phyloP scores from a whole-genome alignment of 2,888 invertebrate genomes.

The Carterocephalus palaemon region DNA sequence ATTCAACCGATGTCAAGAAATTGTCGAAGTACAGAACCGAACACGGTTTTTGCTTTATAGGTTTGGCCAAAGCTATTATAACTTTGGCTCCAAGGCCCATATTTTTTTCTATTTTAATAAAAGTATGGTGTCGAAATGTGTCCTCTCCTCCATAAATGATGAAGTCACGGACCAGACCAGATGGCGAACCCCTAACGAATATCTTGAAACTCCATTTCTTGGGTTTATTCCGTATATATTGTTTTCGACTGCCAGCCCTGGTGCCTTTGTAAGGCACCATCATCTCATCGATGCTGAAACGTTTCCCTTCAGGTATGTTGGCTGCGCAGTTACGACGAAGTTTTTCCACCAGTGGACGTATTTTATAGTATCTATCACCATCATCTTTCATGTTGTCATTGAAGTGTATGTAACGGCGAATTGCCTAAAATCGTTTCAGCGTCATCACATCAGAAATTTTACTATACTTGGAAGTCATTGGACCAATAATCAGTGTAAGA shows the following conservation, averaged over 20 bases:
- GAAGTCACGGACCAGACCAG: constrained; percentile 38
- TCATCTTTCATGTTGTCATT: constrained; percentile 18
- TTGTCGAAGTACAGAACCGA: constrained; percentile 29
- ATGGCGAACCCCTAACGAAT: constrained; percentile 34
- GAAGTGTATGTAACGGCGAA: constrained; percentile 29
- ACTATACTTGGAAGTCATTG: constrained; percentile 24
- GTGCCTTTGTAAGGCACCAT: constrained; percentile 44
- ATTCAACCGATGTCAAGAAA: constrained; percentile 27
- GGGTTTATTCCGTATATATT: constrained; percentile 40
- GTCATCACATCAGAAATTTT: constrained; percentile 29
- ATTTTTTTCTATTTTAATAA: constrained; percentile 19
- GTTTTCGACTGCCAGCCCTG: constrained; percentile 39
- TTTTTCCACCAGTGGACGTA: neutral
- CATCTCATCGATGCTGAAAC: constrained; percentile 43
- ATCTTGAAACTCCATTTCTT: constrained; percentile 40
- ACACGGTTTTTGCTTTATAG: constrained; percentile 28
- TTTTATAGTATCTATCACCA: constrained; percentile 25
- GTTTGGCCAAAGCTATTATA: constrained; percentile 31
- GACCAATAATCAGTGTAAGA: constrained; percentile 31
- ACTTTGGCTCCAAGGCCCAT: constrained; percentile 35
- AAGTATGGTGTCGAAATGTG: constrained; percentile 29
- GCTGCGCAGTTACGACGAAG: constrained; percentile 23
- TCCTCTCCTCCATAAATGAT: constrained; percentile 35
- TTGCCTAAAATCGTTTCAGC: constrained; percentile 29
- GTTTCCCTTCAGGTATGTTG: constrained; percentile 32